Evolutionary conservation across 2,888 invertebrate genomes (phyloP).

Genomic region (Pollenia griseotomentosa): DNA sequence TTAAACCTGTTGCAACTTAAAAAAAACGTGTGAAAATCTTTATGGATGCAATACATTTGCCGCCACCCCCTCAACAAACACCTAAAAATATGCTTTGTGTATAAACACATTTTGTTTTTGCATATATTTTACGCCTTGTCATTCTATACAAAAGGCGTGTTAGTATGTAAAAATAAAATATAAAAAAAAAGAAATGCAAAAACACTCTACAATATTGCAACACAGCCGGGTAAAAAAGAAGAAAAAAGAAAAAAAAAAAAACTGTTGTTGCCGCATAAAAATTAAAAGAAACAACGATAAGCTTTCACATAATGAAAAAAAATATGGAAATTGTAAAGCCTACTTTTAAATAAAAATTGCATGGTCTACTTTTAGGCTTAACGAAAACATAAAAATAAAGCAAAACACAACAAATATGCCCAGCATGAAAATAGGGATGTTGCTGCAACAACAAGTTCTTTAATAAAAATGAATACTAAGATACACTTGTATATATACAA

Average conservation of each 20-base stretch:
- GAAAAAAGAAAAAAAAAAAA: background rate
- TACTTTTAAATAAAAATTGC: slow-evolving; percentile 32
- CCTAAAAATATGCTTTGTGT: slow-evolving; percentile 56
- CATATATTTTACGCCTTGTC: slow-evolving; percentile 61
- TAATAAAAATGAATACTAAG: background rate
- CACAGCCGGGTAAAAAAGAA: background rate
- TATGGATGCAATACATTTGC: background rate
- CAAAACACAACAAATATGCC: slow-evolving; percentile 6
- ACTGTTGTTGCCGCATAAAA: slow-evolving; percentile 57
- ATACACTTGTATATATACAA: background rate
- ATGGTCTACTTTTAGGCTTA: slow-evolving; percentile 65
- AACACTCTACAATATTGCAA: slow-evolving; percentile 7
- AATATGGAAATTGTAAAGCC: slow-evolving; percentile 39
- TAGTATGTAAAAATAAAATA: slow-evolving; percentile 40
- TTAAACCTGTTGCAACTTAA: slow-evolving; percentile 57
- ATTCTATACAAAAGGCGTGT: slow-evolving; percentile 65
- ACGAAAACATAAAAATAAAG: slow-evolving; percentile 38
- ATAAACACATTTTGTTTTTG: slow-evolving; percentile 1
- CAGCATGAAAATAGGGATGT: slow-evolving; percentile 52
- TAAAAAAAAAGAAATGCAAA: slow-evolving; percentile 1
- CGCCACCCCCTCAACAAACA: slow-evolving; percentile 14
- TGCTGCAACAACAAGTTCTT: slow-evolving; percentile 17
- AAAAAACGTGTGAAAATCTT: background rate
- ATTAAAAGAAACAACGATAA: slow-evolving; percentile 44
- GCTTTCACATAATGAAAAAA: slow-evolving; percentile 23